Conservation (phyloP, 2,888 invertebrate genomes). For the Torymus auratus region DNA sequence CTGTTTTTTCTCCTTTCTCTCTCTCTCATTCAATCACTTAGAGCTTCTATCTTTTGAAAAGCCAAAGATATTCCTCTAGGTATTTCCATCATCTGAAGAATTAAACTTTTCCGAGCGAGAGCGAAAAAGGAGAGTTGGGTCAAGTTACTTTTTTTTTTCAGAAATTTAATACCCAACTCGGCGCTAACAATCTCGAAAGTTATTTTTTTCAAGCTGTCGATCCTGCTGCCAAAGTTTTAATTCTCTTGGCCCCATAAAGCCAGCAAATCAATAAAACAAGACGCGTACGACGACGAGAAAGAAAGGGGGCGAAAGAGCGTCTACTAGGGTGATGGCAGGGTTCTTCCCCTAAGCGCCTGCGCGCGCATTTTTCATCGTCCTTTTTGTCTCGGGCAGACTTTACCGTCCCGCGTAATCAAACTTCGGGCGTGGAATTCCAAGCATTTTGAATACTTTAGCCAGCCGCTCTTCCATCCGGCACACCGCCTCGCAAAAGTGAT, state of each 20-base stretch:
- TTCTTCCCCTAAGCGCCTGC: not conserved
- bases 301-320: no score
- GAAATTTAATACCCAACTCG: no score
- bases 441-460: constrained; percentile 10
- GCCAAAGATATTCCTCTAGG: no score
- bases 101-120: not conserved
- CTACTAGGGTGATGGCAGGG: no score
- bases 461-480: not conserved
- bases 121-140: not conserved
- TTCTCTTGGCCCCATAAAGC: constrained; percentile 2
- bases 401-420: not conserved
- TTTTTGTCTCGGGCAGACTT: not conserved
- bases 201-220: no score
- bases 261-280: constrained; percentile 3
- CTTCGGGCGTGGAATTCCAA: not conserved
- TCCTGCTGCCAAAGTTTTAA: constrained; percentile 4
- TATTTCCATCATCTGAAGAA: not conserved
- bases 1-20: no score
- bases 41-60: no score
- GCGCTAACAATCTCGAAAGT: no score
- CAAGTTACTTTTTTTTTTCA: no score
- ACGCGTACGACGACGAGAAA: no score
- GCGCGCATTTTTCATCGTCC: not conserved
- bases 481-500: not conserved
- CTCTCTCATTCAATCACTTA: no score